phyloP scores from a whole-genome alignment of 2,113 vertebrate species.

The Martes martes region DNA sequence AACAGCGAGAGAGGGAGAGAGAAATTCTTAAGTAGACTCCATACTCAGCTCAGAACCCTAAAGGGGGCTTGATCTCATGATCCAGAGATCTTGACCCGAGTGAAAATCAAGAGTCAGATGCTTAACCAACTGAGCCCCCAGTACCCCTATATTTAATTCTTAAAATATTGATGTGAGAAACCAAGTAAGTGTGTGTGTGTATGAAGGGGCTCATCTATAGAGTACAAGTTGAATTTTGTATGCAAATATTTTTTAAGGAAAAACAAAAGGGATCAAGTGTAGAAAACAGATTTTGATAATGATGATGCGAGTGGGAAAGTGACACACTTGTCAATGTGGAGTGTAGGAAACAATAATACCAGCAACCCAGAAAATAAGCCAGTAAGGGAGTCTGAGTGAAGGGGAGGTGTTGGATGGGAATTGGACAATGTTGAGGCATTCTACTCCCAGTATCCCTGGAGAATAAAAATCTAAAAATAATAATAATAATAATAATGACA shows the following conservation, averaged over 20 bases:
- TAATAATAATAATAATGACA: background rate
- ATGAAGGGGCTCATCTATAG: background rate
- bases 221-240: background rate
- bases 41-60: background rate
- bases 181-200: background rate
- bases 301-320: background rate
- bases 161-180: background rate
- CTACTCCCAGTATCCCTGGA: background rate
- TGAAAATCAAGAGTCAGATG: background rate
- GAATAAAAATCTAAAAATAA: background rate
- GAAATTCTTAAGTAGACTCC: background rate
- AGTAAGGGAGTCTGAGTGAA: background rate
- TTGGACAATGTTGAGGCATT: background rate
- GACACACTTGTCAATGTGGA: constrained; percentile 27
- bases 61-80: background rate
- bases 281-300: background rate
- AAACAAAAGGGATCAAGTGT: background rate
- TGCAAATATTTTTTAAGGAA: background rate
- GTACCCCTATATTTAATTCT: background rate
- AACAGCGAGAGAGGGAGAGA: background rate
- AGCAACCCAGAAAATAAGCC: background rate
- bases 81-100: background rate
- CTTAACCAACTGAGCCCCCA: background rate
- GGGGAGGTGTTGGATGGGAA: background rate
- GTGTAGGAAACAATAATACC: background rate